These are phyloP conservation scores for Tethya wilhelma DNA, from an alignment of 37 sponge, comb jelly and placozoan genomes.

Conservation along the genomic window DNA sequence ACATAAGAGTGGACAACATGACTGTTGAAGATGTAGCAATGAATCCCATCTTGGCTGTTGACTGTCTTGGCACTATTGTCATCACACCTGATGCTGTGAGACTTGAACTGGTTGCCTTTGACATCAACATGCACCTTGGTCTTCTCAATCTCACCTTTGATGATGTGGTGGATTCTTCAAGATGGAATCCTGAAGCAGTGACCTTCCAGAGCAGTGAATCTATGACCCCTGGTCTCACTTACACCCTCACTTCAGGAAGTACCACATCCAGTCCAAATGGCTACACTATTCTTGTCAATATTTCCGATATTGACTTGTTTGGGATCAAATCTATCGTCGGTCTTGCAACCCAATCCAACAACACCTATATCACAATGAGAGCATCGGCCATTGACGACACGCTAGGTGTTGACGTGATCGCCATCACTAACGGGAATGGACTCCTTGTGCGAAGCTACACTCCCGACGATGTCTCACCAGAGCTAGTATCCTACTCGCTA, in stretches of 20 bases:
- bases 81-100: constrained; percentile 54
- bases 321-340: constrained; percentile 62
- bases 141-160: constrained; percentile 81
- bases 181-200: constrained; percentile 78
- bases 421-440: constrained; percentile 88
- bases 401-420: constrained; percentile 79
- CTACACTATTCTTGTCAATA: constrained; percentile 64
- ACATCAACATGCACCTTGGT: constrained; percentile 84
- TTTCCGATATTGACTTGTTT: constrained; percentile 78
- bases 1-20: constrained; percentile 21
- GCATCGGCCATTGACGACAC: constrained; percentile 88
- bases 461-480: constrained; percentile 63
- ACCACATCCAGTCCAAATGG: constrained; percentile 48
- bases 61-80: constrained; percentile 48
- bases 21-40: constrained; percentile 67
- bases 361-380: constrained; percentile 77
- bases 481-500: constrained; percentile 49
- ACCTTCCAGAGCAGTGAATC: constrained; percentile 58
- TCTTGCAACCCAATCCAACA: constrained; percentile 56
- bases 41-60: constrained; percentile 36
- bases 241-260: constrained; percentile 60
- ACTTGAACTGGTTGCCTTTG: constrained; percentile 67
- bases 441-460: constrained; percentile 62
- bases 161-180: constrained; percentile 80
- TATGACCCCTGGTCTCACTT: constrained; percentile 31